phyloP scores from a whole-genome alignment of 35 echinoderm and acorn worm genomes.

The Lytechinus variegatus region DNA sequence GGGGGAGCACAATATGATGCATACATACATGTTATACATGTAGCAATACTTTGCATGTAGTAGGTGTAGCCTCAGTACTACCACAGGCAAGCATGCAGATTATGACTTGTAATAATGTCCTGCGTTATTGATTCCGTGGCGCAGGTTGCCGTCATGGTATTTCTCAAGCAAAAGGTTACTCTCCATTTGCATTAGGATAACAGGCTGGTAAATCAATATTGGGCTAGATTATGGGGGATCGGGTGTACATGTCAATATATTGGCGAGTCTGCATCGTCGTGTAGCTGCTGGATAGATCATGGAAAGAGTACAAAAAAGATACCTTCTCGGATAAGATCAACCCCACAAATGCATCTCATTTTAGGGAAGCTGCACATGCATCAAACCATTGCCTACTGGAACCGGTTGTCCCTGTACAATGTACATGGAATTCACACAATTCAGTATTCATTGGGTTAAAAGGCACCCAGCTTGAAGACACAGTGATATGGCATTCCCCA shows the following conservation, averaged over 20 bases:
- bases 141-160: neutral
- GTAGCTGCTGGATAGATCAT: neutral
- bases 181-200: conserved; percentile 53
- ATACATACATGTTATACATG: neutral
- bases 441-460: too few relatives aligned
- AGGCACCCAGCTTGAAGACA: too few relatives aligned
- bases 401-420: too few relatives aligned
- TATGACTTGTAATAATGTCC: conserved; percentile 48
- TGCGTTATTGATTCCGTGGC: conserved; percentile 19
- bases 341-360: neutral
- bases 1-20: neutral
- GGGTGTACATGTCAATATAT: neutral
- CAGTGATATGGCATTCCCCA: too few relatives aligned
- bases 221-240: conserved; percentile 38
- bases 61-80: neutral
- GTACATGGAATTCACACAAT: too few relatives aligned
- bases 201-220: conserved; percentile 50
- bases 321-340: neutral
- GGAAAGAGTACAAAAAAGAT: too few relatives aligned
- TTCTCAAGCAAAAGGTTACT: conserved; percentile 30
- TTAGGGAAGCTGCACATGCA: neutral
- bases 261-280: neutral
- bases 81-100: neutral
- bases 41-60: neutral
- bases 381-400: too few relatives aligned